These are phyloP conservation scores for Decapterus maruadsi DNA, from an alignment of 2,797 vertebrate genomes.

Conservation along the genomic window DNA sequence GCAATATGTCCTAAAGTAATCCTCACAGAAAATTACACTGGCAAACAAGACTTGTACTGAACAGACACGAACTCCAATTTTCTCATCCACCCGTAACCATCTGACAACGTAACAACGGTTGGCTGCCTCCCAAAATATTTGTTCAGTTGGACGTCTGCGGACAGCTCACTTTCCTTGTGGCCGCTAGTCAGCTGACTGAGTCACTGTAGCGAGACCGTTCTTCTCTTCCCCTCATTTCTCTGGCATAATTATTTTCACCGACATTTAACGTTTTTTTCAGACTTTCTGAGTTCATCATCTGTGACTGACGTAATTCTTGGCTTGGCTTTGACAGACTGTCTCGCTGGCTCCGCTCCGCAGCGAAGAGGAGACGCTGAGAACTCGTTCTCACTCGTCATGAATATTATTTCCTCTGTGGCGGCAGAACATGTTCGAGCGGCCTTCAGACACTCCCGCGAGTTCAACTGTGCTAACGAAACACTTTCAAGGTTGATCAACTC, in stretches of 20 bases:
- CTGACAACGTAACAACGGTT: neutral
- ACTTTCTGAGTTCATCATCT: neutral
- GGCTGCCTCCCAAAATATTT: neutral
- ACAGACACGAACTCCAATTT: neutral
- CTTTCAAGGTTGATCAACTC: neutral
- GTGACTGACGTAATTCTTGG: neutral
- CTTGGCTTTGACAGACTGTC: neutral
- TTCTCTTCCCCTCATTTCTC: neutral
- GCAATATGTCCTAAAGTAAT: too few relatives aligned
- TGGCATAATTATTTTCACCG: neutral
- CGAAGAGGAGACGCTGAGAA: neutral
- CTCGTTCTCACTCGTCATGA: neutral
- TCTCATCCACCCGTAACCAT: neutral
- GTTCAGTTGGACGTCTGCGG: neutral
- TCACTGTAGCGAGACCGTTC: neutral
- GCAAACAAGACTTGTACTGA: neutral
- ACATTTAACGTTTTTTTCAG: neutral
- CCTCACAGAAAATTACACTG: neutral
- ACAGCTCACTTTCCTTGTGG: neutral
- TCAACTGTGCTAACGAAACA: neutral
- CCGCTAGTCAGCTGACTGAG: neutral
- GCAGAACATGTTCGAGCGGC: neutral
- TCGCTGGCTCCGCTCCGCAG: neutral
- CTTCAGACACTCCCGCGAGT: neutral
- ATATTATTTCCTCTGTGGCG: too few relatives aligned